Base-by-base conservation (phyloP, 2,797 vertebrate genomes). In the Hoplostethus atlanticus region DNA sequence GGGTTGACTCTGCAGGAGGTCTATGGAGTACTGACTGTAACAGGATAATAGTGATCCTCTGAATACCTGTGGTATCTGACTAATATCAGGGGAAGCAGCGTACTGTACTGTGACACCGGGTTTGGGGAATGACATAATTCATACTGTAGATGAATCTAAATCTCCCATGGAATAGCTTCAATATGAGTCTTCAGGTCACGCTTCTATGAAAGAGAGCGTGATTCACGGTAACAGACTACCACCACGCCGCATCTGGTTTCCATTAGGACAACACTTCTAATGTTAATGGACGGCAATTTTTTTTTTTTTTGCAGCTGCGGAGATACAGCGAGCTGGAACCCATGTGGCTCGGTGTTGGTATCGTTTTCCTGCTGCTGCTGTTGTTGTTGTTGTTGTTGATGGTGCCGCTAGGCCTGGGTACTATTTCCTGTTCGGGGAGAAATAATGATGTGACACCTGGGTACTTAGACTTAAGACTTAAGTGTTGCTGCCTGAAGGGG, bases 181-280 rank as follows among this genome's bases (percentile, higher is more conserved):
- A 58, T 73, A n/a, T 12, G 57, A 76, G 56, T 64, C 64, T 81
- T 58, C 67, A 76, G 76, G 71, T 76, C 72, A 47, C n/a, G 67
- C 66, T 17, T 69, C 56, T 7, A 71, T 34, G 63, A 85, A 10
- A 55, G 60, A 67, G 56, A 55, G 64, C 56, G 64, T 57, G 67
- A 73, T 83, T 74, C 86, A 80, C 80, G 74, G 90, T 78, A 87
- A 90, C 64, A 86, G 72, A 78, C 70, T 76, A 69, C 5, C 82
- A 83, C 77, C 80, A 56, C 15, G n/a, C 55, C 0, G 21, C 92
- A 93, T 94, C 92, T 94, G 92, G 78, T 73, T 84, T 73, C 13
- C 25, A 92, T 93, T 90, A 89, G 76, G 63, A 84, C 84, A 67
- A 84, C 84, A 83, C 76, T 81, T 80, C 55, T 64, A 72, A 85